Conservation (phyloP, 2,797 vertebrate species). For the Mus caroli region DNA sequence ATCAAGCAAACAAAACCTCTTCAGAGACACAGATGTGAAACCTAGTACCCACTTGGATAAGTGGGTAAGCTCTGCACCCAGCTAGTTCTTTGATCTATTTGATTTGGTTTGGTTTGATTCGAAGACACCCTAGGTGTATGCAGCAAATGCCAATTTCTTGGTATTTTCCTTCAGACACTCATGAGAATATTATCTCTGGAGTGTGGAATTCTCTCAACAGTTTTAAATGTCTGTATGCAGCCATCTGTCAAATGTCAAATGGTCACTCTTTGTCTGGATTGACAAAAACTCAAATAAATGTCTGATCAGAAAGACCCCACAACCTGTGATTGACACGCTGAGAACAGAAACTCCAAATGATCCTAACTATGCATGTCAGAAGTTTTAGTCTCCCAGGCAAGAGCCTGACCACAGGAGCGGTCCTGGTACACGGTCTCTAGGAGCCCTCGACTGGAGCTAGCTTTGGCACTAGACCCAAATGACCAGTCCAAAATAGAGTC, state of each 20-base stretch:
- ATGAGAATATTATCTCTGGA: not conserved
- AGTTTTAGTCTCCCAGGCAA: not conserved
- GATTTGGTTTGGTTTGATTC: slow-evolving; percentile 32
- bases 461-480: not conserved
- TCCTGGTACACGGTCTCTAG: not conserved
- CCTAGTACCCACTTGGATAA: not conserved
- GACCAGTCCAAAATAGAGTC: not conserved
- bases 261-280: slow-evolving; percentile 23
- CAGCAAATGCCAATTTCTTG: not conserved
- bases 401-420: not conserved
- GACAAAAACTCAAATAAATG: slow-evolving; percentile 22
- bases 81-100: not conserved
- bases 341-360: slow-evolving; percentile 3
- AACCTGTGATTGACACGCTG: not conserved
- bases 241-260: slow-evolving; percentile 40
- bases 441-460: not conserved
- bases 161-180: not conserved
- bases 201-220: not conserved
- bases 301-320: not conserved
- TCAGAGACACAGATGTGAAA: not conserved
- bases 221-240: slow-evolving; percentile 18
- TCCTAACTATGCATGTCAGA: not conserved
- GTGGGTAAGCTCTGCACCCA: not conserved
- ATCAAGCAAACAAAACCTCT: not conserved
- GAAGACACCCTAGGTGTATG: not conserved